phyloP scores from a whole-genome alignment of 2,888 invertebrate species.

The Parnassius glacialis region DNA sequence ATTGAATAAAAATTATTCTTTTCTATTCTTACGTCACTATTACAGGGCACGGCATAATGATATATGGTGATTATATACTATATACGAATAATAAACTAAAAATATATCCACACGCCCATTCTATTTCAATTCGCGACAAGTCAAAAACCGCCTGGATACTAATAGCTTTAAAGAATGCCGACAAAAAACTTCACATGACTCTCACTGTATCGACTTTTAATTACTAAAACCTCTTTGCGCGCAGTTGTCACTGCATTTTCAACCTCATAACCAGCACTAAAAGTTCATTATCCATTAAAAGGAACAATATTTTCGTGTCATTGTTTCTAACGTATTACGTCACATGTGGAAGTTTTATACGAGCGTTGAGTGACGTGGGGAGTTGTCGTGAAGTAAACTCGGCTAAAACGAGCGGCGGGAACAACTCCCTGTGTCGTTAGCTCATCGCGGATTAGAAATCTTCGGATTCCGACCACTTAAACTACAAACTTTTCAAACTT shows the following conservation, averaged over 20 bases:
- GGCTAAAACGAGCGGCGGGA: conserved; percentile 16
- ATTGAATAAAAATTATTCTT: too few relatives aligned
- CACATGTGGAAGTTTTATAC: conserved; percentile 23
- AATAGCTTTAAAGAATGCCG: conserved; percentile 9
- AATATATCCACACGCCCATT: neutral
- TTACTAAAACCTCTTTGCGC: conserved; percentile 9
- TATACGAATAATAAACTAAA: too few relatives aligned
- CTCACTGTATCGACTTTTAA: conserved; percentile 20
- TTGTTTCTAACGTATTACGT: conserved; percentile 25
- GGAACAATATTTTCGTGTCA: conserved; percentile 11
- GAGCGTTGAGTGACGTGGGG: conserved; percentile 14
- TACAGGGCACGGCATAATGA: too few relatives aligned
- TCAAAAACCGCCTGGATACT: conserved; percentile 2
- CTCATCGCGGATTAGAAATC: conserved; percentile 23
- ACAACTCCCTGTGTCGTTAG: conserved; percentile 20
- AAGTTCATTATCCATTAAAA: neutral
- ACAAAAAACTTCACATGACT: conserved; percentile 18
- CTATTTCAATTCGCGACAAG: neutral
- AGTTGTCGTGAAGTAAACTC: conserved; percentile 15
- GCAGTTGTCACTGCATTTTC: neutral
- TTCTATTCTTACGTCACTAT: too few relatives aligned
- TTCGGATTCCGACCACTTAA: conserved; percentile 8
- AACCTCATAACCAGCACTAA: neutral
- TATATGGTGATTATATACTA: too few relatives aligned
- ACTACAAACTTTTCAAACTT: neutral